A percentile compares a stretch with the other conserved stretches of the same genome.
Evolutionary conservation across 2,797 vertebrate species (phyloP).

Genomic region (Pogonophryne albipinna): DNA sequence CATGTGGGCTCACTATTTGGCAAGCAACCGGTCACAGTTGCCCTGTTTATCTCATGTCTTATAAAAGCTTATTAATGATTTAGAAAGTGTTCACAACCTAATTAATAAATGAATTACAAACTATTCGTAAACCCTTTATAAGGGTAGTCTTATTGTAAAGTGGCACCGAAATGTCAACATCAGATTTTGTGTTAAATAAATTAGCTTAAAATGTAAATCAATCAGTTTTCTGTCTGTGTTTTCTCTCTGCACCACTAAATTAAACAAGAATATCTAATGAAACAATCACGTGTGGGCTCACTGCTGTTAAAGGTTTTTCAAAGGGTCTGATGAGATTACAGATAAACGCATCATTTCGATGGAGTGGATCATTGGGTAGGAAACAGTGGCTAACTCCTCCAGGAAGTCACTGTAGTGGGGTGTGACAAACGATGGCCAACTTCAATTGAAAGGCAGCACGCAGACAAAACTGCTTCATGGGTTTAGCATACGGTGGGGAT

Average conservation of each 20-base stretch:
- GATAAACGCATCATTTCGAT: neutral
- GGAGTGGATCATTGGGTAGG: slow-evolving; percentile 20
- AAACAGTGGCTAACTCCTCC: slow-evolving; percentile 31
- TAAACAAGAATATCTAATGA: neutral
- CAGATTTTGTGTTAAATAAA: neutral
- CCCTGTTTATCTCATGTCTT: no score
- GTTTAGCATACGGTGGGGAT: slow-evolving; percentile 30
- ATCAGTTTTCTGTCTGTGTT: neutral
- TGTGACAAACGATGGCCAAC: slow-evolving; percentile 18
- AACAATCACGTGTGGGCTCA: neutral
- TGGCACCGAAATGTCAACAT: neutral
- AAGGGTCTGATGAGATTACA: slow-evolving; percentile 10
- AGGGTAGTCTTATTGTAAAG: no score
- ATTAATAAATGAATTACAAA: no score
- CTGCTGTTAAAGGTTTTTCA: neutral
- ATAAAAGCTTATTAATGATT: no score
- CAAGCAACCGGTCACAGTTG: no score
- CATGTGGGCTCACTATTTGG: no score
- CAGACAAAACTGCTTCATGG: slow-evolving; percentile 48
- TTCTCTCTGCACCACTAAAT: neutral
- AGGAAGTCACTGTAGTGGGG: slow-evolving; percentile 43
- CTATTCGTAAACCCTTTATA: no score
- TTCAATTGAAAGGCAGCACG: slow-evolving; percentile 25
- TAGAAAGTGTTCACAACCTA: no score
- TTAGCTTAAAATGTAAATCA: neutral